Evolutionary conservation across 2,113 vertebrate genomes (phyloP).

Genomic region (Danionella cerebrum): DNA sequence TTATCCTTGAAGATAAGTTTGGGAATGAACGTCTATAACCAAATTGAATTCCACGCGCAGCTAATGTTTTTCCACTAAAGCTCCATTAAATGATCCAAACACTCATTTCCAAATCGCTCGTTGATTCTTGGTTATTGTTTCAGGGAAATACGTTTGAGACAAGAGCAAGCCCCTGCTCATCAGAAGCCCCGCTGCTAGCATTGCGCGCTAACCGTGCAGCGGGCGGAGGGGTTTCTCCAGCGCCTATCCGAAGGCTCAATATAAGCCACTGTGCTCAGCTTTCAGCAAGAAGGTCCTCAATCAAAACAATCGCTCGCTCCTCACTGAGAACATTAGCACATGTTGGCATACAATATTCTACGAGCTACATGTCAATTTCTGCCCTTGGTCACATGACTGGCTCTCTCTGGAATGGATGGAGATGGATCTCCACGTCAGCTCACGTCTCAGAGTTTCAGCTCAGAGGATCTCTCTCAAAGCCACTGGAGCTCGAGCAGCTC

Average conservation of each 20-base stretch:
- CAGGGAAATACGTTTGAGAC: no score
- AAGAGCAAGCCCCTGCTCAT: neutral
- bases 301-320: conserved; percentile 40
- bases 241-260: conserved; percentile 2
- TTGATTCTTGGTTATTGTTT: no score
- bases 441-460: conserved; percentile 97
- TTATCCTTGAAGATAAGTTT: no score
- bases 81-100: no score
- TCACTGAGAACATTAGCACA: conserved; percentile 47
- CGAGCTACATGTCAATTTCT: conserved; percentile 90
- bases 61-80: no score
- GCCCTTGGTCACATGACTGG: conserved; percentile 97
- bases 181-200: neutral
- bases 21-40: no score
- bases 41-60: no score
- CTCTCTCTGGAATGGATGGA: conserved; percentile 96
- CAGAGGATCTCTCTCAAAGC: conserved; percentile 93
- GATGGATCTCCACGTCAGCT: conserved; percentile 99
- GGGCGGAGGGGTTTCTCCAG: neutral
- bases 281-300: neutral
- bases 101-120: no score
- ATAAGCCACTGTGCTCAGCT: neutral
- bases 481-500: conserved; percentile 78
- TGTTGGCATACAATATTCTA: conserved; percentile 43
- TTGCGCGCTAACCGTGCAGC: neutral